phyloP scores from a whole-genome alignment of 2,888 invertebrate species.

The Pilophorus perplexus region DNA sequence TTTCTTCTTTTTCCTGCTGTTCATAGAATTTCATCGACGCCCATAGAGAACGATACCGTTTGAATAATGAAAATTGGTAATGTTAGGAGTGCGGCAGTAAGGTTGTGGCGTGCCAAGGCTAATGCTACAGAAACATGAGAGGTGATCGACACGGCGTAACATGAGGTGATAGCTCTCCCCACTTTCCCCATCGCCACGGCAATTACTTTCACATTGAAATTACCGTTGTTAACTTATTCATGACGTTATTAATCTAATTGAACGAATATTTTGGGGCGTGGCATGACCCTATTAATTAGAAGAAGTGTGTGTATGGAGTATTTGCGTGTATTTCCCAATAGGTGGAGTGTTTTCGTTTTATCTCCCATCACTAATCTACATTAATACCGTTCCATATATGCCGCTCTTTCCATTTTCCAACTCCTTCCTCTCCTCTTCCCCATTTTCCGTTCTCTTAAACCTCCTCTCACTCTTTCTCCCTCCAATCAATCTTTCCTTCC shows the following conservation, averaged over 20 bases:
- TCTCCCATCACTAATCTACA: slow-evolving; percentile 43
- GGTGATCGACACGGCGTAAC: slow-evolving; percentile 37
- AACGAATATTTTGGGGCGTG: slow-evolving; percentile 43
- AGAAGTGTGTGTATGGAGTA: slow-evolving; percentile 33
- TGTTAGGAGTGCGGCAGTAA: slow-evolving; percentile 14
- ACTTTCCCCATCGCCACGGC: background rate
- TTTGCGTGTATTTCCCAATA: slow-evolving; percentile 44
- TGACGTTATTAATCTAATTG: slow-evolving; percentile 45
- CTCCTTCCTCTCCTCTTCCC: background rate
- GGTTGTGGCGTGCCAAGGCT: slow-evolving; percentile 26
- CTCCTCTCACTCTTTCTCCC: slow-evolving; percentile 20
- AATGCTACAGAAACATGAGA: slow-evolving; percentile 35
- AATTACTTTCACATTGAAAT: slow-evolving; percentile 39
- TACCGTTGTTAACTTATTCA: slow-evolving; percentile 42
- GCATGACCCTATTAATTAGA: slow-evolving; percentile 42
- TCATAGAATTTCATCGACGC: too few species aligned
- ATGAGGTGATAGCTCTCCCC: slow-evolving; percentile 22
- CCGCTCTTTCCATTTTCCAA: background rate
- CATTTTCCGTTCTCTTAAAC: background rate
- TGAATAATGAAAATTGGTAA: slow-evolving; percentile 31
- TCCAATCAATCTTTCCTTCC: slow-evolving; percentile 41
- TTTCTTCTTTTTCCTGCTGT: too few species aligned
- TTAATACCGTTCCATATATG: slow-evolving; percentile 40
- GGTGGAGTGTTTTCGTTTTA: slow-evolving; percentile 30
- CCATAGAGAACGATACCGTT: slow-evolving; percentile 19